Percentiles rank a stretch among this genome's conserved stretches.
phyloP scores from a whole-genome alignment of 1,140 invertebrate species.

The Bombus waltoni region DNA sequence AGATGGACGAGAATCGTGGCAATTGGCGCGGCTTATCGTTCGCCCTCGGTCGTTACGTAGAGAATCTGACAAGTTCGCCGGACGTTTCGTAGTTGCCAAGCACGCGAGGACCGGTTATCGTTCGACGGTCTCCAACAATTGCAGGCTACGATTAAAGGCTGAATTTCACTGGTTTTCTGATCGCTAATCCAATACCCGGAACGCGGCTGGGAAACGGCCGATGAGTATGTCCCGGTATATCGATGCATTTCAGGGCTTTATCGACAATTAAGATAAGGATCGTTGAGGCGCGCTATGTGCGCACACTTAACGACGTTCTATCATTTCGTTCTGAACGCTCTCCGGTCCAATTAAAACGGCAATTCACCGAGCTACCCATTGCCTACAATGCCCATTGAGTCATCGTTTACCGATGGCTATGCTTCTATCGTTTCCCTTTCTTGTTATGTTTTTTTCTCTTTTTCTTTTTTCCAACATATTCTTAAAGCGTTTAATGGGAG shows the following conservation, averaged over 20 bases:
- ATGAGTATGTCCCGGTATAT: constrained; percentile 4
- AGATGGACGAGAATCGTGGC: not conserved
- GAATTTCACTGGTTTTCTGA: not conserved
- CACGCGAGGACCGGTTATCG: constrained; percentile 29
- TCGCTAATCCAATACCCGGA: not conserved
- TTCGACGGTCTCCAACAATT: not conserved
- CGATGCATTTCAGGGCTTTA: constrained; percentile 10
- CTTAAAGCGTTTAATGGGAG: not conserved
- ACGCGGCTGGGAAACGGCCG: not conserved
- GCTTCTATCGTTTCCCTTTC: not conserved
- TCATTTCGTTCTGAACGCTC: constrained; percentile 17
- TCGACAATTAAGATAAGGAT: constrained; percentile 49
- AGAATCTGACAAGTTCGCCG: constrained; percentile 9
- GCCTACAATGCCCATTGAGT: not conserved
- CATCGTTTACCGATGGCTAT: not conserved
- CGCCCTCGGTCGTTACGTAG: not conserved
- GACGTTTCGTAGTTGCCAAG: not conserved
- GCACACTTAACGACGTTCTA: not conserved
- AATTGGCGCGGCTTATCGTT: not conserved
- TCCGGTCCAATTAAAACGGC: not conserved
- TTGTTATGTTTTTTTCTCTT: too few species aligned
- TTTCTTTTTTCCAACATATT: not conserved
- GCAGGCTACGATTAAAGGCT: not conserved
- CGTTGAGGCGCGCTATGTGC: not conserved
- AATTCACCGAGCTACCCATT: not conserved